A percentile compares a stretch with the other conserved stretches of the same genome.
phyloP scores from a whole-genome alignment of 1,140 invertebrate genomes.

The Papilio machaon region DNA sequence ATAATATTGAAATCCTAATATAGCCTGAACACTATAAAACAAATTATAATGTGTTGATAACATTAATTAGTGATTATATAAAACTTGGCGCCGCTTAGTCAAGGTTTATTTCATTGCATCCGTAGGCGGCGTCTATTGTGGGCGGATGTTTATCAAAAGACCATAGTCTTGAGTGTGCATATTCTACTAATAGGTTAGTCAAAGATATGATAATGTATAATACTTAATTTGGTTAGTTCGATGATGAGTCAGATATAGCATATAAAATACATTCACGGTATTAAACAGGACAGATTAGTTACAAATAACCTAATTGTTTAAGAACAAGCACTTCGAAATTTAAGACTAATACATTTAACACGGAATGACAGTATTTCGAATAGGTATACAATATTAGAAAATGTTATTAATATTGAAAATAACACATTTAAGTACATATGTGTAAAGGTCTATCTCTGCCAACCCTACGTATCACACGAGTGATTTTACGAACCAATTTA shows the following conservation, averaged over 20 bases:
- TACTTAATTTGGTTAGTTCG: conserved; percentile 6
- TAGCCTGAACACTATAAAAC: neutral
- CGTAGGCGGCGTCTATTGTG: conserved; percentile 45
- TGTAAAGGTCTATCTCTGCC: no score
- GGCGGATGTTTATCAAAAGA: conserved; percentile 37
- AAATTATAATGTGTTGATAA: conserved; percentile 3
- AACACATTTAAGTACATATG: no score
- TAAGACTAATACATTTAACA: no score
- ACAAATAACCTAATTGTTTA: no score
- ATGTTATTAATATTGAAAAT: no score
- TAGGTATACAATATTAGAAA: no score
- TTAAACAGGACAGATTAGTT: neutral
- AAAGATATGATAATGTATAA: neutral
- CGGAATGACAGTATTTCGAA: no score
- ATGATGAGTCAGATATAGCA: neutral
- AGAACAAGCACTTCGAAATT: no score
- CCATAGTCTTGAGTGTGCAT: conserved; percentile 1
- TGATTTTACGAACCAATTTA: no score
- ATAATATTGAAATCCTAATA: neutral
- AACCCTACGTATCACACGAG: no score
- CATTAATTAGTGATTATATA: conserved; percentile 4
- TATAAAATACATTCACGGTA: neutral
- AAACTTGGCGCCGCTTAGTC: conserved; percentile 4
- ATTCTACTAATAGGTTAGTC: neutral
- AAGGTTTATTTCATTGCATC: conserved; percentile 37